Conservation (phyloP, 1,140 invertebrate species). For the Belonocnema kinseyi region DNA sequence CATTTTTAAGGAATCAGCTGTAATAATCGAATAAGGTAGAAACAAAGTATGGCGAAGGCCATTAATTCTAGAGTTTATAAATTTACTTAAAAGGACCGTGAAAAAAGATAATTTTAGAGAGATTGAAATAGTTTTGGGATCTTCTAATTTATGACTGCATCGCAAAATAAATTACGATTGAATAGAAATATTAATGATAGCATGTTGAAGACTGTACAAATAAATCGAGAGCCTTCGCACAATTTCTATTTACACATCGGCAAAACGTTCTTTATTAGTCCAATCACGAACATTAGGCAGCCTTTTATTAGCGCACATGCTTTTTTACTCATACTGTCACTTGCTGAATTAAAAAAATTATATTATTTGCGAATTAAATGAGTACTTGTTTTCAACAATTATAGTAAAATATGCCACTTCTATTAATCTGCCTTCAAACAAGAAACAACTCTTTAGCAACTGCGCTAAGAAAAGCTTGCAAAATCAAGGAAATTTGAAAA, state of each 20-base stretch:
- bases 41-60: too few relatives aligned
- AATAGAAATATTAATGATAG: neutral
- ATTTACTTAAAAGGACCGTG: constrained; percentile 5
- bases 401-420: neutral
- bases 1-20: too few relatives aligned
- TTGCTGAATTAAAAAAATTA: neutral
- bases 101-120: constrained; percentile 1
- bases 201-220: constrained; percentile 7
- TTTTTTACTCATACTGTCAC: constrained; percentile 3
- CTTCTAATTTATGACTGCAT: neutral
- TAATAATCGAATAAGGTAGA: too few relatives aligned
- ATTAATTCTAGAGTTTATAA: neutral
- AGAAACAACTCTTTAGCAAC: constrained; percentile 10
- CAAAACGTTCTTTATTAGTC: constrained; percentile 39
- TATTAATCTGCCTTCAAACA: constrained; percentile 5
- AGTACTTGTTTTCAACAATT: neutral
- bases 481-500: neutral
- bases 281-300: constrained; percentile 37
- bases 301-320: constrained; percentile 34
- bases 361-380: constrained; percentile 4
- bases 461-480: constrained; percentile 20
- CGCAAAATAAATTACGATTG: constrained; percentile 24
- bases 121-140: neutral
- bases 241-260: constrained; percentile 29
- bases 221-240: constrained; percentile 25